These are phyloP conservation scores for Strigamia maritima DNA, from an alignment of 2,888 invertebrate genomes.

Conservation along the genomic window DNA sequence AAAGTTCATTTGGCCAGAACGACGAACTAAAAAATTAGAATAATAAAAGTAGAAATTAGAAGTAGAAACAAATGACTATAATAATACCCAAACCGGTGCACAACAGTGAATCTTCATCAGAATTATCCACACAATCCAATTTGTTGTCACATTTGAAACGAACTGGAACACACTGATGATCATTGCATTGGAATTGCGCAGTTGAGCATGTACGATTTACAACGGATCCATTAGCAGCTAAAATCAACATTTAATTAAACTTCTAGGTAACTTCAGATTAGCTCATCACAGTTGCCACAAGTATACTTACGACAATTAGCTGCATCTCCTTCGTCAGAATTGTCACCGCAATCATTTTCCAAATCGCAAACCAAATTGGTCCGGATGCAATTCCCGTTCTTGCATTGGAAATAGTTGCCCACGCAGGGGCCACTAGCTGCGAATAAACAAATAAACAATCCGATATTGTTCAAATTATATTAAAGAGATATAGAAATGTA, in stretches of 20 bases:
- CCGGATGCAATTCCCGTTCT: background rate
- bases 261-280: background rate
- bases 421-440: background rate
- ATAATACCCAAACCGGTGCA: background rate
- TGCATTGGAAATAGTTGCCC: background rate
- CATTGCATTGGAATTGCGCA: background rate
- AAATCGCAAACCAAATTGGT: background rate
- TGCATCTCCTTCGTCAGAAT: background rate
- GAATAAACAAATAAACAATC: background rate
- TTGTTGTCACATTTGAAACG: background rate
- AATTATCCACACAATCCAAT: background rate
- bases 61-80: background rate
- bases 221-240: background rate
- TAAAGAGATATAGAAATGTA: no score
- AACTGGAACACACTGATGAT: background rate
- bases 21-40: background rate
- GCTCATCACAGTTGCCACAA: no score
- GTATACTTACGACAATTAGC: background rate
- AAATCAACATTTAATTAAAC: no score
- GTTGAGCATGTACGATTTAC: background rate
- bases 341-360: background rate
- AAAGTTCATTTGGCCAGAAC: background rate
- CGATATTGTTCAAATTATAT: background rate
- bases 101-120: background rate
- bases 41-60: background rate